Percentiles rank a stretch among this genome's conserved stretches.
Evolutionary conservation across 2,888 invertebrate species (phyloP).

Genomic region (Ectropis crepuscularia): DNA sequence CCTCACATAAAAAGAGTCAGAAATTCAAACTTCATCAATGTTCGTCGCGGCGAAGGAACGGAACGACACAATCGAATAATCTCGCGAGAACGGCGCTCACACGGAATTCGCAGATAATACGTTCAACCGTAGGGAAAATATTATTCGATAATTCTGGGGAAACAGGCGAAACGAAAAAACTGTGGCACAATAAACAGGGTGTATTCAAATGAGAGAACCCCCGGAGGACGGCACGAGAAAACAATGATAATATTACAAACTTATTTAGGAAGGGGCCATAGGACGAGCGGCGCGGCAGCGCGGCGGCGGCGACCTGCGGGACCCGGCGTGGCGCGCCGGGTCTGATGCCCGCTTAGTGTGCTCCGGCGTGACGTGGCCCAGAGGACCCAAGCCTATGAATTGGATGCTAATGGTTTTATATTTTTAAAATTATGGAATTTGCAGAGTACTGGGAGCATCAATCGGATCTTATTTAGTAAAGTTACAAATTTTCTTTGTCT

Average conservation of each 20-base stretch:
- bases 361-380: too few species aligned
- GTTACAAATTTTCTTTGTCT: too few species aligned
- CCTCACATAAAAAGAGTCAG: slow-evolving; percentile 37
- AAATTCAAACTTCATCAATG: slow-evolving; percentile 47
- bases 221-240: slow-evolving; percentile 61
- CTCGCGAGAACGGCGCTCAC: slow-evolving; percentile 55
- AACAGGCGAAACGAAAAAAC: slow-evolving; percentile 57
- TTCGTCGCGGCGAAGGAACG: slow-evolving; percentile 43
- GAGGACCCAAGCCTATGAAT: too few species aligned
- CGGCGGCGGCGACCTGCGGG: background rate
- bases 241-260: slow-evolving; percentile 82
- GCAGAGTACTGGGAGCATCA: too few species aligned
- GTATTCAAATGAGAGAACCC: slow-evolving; percentile 77
- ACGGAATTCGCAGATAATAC: slow-evolving; percentile 68
- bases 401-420: too few species aligned
- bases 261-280: slow-evolving; percentile 70
- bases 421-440: too few species aligned
- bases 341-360: too few species aligned
- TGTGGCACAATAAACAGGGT: slow-evolving; percentile 76
- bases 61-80: slow-evolving; percentile 65
- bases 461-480: too few species aligned
- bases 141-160: slow-evolving; percentile 74
- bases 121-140: slow-evolving; percentile 68
- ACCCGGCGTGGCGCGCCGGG: background rate
- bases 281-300: slow-evolving; percentile 36